Evolutionary conservation across 2,797 vertebrate species (phyloP), one percentile per base, ranked within the genome.

Genomic region (Melanitta fusca): DNA sequence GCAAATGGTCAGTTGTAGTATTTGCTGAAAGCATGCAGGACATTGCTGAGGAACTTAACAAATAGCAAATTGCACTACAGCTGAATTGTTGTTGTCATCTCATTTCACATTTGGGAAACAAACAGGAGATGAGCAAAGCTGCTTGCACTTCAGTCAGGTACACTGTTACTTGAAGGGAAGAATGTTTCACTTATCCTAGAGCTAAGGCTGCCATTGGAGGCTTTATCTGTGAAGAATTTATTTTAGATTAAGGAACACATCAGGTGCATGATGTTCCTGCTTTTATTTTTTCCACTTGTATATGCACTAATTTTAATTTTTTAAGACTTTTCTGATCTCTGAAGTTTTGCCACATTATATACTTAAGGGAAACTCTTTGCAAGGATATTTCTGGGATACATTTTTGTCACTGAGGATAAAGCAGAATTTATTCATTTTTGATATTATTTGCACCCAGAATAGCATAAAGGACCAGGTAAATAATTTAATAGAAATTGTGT

Each of bases 271-370:
- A 97, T 98, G 98, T 98, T 99, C 98, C 98, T 98, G 98, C 98
- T 99, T 99, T 99, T 99, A 98, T 97, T 98, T 98, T 98, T 98
- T 98, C 98, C 98, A 99, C 98, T 98, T 98, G 98, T 98, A 98
- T 99, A 99, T 99, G 99, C 99, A 99, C 99, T 99, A 99, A 99
- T 99, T 99, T 99, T 99, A 98, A 98, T 98, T 99, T 99, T 98
- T 98, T 97, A 98, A 98, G 97, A 98, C 98, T 98, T 98, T 98
- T 98, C 98, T 98, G 98, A 98, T 97, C 97, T 98, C 97, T 97
- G 97, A 98, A 97, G 96, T 98, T 98, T 97, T 97, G 97, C 98
- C 98, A 98, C 97, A 97, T 98, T 97, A 96, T 97, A 98, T 98
- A 97, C 97, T 97, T 97, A 98, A 98, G 97, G 97, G 98, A 98